phyloP scores from a whole-genome alignment of 2,888 invertebrate genomes.

The Harpalus rufipes region DNA sequence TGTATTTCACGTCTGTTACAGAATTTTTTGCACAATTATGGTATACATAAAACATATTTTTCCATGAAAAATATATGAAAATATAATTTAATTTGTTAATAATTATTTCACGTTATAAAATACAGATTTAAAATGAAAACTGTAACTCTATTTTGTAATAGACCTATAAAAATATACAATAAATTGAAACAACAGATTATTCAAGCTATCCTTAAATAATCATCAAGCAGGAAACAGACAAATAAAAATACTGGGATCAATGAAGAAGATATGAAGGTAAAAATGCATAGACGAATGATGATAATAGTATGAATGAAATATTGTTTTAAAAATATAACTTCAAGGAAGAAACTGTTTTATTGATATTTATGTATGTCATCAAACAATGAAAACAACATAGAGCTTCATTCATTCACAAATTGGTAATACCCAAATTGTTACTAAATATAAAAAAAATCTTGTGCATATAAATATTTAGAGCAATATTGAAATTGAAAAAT shows the following conservation, averaged over 20 bases:
- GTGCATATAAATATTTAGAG: not conserved
- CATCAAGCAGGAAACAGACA: not conserved
- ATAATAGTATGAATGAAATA: constrained; percentile 28
- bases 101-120: too few relatives aligned
- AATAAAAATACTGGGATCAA: not conserved
- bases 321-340: constrained; percentile 19
- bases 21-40: too few relatives aligned
- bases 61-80: too few relatives aligned
- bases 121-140: too few relatives aligned
- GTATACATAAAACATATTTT: too few relatives aligned
- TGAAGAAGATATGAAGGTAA: constrained; percentile 17
- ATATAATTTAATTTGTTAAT: too few relatives aligned
- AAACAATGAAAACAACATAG: constrained; percentile 22
- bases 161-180: not conserved
- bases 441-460: not conserved
- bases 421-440: constrained; percentile 22
- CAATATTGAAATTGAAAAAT: not conserved
- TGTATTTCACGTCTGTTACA: too few relatives aligned
- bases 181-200: not conserved
- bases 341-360: constrained; percentile 11
- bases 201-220: not conserved
- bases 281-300: constrained; percentile 18
- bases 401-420: constrained; percentile 23
- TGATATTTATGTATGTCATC: constrained; percentile 36
- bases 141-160: not conserved